A percentile compares a stretch with the other conserved stretches of the same genome.
These are phyloP conservation scores for Puma concolor DNA, from an alignment of 2,113 vertebrate genomes.

Conservation along the genomic window DNA sequence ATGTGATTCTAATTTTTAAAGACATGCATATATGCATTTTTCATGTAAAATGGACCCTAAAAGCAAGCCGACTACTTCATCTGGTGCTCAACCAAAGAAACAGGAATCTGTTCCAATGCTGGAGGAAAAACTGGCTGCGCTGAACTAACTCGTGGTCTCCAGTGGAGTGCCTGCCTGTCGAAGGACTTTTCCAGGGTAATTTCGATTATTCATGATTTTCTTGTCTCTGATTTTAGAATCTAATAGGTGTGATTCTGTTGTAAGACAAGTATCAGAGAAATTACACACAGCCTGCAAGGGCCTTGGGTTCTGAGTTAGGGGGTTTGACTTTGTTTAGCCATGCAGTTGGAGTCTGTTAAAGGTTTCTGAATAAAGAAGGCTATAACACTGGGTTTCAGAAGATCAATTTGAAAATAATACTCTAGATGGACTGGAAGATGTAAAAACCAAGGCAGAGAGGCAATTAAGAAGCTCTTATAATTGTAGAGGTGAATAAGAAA, in stretches of 20 bases:
- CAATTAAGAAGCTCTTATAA: background rate
- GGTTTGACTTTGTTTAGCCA: background rate
- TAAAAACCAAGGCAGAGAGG: background rate
- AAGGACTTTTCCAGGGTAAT: conserved; percentile 41
- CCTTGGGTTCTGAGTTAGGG: background rate
- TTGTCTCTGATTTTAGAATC: conserved; percentile 32
- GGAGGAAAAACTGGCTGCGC: background rate
- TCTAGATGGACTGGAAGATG: background rate
- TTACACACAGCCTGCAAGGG: background rate
- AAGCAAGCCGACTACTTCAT: conserved; percentile 54
- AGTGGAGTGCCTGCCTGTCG: fast-evolving
- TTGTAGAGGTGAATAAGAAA: background rate
- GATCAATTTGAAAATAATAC: background rate
- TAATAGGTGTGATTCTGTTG: background rate
- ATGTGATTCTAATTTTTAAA: conserved; percentile 56
- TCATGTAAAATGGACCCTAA: conserved; percentile 52
- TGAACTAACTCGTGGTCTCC: background rate
- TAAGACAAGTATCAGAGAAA: background rate
- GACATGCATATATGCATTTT: conserved; percentile 46
- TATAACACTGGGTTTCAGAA: background rate
- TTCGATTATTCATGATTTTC: background rate
- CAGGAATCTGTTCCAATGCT: background rate
- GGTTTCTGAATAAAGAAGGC: background rate
- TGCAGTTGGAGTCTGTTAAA: background rate
- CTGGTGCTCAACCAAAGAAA: conserved; percentile 55